Conservation (phyloP, 2,797 vertebrate genomes). For the Pangasius mekongensis region DNA sequence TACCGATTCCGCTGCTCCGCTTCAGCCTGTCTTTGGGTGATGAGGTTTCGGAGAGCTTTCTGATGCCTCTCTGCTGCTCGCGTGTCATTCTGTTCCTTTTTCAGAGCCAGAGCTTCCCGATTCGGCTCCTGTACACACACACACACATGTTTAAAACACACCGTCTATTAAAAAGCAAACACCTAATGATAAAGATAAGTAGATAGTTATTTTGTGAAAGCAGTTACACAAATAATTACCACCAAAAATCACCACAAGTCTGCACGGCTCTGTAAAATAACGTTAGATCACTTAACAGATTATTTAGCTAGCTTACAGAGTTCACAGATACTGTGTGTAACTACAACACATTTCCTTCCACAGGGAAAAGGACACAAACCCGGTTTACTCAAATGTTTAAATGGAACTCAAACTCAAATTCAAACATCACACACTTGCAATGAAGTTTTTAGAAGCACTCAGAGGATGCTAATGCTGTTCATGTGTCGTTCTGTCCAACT, state of each 20-base stretch:
- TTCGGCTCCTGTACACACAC: constrained; percentile 81
- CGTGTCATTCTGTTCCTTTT: constrained; percentile 75
- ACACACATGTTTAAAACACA: neutral
- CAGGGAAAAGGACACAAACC: too few species aligned
- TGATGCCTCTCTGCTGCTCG: constrained; percentile 83
- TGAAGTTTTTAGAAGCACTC: too few species aligned
- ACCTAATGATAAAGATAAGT: neutral
- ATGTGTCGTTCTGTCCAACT: too few species aligned
- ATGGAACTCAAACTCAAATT: too few species aligned
- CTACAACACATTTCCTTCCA: too few species aligned
- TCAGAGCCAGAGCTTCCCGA: constrained; percentile 74
- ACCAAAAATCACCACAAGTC: too few species aligned
- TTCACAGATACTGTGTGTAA: neutral
- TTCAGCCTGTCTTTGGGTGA: constrained; percentile 77
- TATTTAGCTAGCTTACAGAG: neutral
- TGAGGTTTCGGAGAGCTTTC: constrained; percentile 86
- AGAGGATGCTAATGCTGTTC: too few species aligned
- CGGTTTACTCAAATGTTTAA: too few species aligned
- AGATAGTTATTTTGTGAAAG: neutral
- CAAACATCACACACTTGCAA: too few species aligned
- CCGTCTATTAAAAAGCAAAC: neutral
- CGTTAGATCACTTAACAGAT: neutral
- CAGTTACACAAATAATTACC: neutral
- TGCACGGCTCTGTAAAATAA: neutral
- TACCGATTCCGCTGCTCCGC: constrained; percentile 79